Percentiles rank a stretch among this genome's conserved stretches.
Evolutionary conservation across 2,797 vertebrate genomes (phyloP).

Genomic region (Pyrocephalus nanus): DNA sequence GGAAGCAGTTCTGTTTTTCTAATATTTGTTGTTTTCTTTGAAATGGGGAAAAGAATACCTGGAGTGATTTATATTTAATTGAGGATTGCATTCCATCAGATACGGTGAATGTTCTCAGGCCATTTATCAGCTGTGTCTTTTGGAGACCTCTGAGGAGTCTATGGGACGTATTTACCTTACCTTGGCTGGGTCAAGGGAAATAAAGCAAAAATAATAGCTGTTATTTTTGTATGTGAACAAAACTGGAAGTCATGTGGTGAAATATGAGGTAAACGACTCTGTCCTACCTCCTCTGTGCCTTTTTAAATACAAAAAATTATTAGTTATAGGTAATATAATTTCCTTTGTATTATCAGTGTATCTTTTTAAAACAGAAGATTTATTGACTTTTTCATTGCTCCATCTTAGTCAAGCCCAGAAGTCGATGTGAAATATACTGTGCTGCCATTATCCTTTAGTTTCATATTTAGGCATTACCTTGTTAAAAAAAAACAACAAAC

Average conservation of each 20-base stretch:
- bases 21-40: conserved; percentile 70
- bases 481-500: not conserved
- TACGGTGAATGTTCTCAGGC: conserved; percentile 54
- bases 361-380: conserved; percentile 44
- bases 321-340: conserved; percentile 42
- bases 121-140: conserved; percentile 66
- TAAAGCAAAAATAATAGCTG: conserved; percentile 69
- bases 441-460: not conserved
- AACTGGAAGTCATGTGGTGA: conserved; percentile 54
- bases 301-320: conserved; percentile 44
- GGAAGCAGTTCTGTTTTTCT: conserved; percentile 62
- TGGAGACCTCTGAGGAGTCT: conserved; percentile 58
- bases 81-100: conserved; percentile 71
- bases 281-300: conserved; percentile 43
- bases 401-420: not conserved
- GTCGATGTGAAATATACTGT: not conserved
- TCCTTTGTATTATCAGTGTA: conserved; percentile 34
- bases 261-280: conserved; percentile 51
- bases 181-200: conserved; percentile 71
- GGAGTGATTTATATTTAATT: conserved; percentile 74
- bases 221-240: conserved; percentile 52
- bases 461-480: not conserved
- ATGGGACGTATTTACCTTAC: conserved; percentile 62
- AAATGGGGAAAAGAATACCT: conserved; percentile 71
- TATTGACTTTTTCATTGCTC: conserved; percentile 37